Base-by-base conservation (phyloP, 37 sponge, comb jelly and placozoan species). In the Beroe ovata region DNA sequence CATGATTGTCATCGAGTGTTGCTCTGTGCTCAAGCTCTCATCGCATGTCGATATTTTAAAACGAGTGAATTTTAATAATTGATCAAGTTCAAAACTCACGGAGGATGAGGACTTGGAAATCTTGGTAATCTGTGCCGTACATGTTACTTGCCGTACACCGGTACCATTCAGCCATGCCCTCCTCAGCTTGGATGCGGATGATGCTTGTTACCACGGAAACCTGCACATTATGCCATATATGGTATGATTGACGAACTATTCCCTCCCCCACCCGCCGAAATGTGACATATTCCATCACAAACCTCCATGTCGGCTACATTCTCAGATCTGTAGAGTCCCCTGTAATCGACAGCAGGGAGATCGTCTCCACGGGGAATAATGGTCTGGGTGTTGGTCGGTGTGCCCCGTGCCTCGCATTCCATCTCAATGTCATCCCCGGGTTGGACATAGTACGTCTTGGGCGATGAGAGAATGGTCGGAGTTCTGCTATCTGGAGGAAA, bases 121-220 rank as follows among this genome's bases (percentile, higher is more conserved):
- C 69, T 18, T 66, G 69, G 69, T 29, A 66, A 40, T 77, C 84
- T 42, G 84, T 42, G 16, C 84, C 84, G 84, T 77, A 77, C 84
- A 42, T 39, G 84, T 77, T 77, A 23, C 42, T 42, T 4, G 42
- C 54, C 26, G 84, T 77, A 40, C 84, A 77, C 54, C 84, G n/a
- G 54, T 77, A 77, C 54, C 54, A 42, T 25, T 42, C 54, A n/a
- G n/a, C 84, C 84, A 77, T 77, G 69, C 34, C 34, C 69, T 66
- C 69, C 30, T 66, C 69, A 26, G 69, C 69, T 11, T 77, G 41
- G 20, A 77, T 42, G 0, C 84, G 41, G 54, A 42, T 77, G 14
- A 77, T 77, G 41, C 42, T 77, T 54, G 84, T 77, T 4, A 77
- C 84, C 47, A 36, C n/a, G 0, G 42, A 77, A n/a, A 42, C 84